These are phyloP conservation scores for Rhinolophus ferrumequinum DNA, from an alignment of 2,113 vertebrate species.

Conservation along the genomic window DNA sequence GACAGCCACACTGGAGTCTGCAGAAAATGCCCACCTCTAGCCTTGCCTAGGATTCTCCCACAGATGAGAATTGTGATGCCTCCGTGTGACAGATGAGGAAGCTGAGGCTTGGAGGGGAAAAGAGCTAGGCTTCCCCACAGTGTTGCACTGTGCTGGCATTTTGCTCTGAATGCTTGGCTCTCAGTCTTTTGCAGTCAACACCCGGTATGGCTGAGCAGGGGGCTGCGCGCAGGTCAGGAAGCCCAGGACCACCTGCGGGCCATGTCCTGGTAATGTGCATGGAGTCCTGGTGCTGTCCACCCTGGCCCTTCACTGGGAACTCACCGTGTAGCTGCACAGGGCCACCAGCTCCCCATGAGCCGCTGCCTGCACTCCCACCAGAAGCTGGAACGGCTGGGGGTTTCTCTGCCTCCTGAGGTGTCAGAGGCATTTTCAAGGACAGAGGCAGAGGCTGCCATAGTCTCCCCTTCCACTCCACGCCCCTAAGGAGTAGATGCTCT, in stretches of 20 bases:
- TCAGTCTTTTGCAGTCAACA: background rate
- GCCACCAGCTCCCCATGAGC: background rate
- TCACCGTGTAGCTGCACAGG: background rate
- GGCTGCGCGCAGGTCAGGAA: background rate
- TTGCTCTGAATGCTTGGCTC: background rate
- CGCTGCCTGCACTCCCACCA: accelerated
- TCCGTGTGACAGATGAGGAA: background rate
- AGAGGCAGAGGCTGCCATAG: background rate
- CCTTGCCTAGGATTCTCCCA: background rate
- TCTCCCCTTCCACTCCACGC: background rate
- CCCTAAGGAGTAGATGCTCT: background rate
- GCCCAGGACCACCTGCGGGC: too few relatives aligned
- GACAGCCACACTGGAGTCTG: accelerated
- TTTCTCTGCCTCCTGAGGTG: background rate
- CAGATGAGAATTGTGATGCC: too few relatives aligned
- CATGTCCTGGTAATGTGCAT: background rate
- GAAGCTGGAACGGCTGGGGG: background rate
- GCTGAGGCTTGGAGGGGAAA: background rate
- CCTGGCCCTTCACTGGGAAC: background rate
- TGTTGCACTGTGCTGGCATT: accelerated
- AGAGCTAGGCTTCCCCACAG: background rate
- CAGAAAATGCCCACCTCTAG: too few relatives aligned
- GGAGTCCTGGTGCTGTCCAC: background rate
- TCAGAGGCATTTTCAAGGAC: background rate
- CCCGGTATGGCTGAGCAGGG: background rate